Evolutionary conservation across 2,888 invertebrate species (phyloP).

Genomic region (Endotricha flammealis): DNA sequence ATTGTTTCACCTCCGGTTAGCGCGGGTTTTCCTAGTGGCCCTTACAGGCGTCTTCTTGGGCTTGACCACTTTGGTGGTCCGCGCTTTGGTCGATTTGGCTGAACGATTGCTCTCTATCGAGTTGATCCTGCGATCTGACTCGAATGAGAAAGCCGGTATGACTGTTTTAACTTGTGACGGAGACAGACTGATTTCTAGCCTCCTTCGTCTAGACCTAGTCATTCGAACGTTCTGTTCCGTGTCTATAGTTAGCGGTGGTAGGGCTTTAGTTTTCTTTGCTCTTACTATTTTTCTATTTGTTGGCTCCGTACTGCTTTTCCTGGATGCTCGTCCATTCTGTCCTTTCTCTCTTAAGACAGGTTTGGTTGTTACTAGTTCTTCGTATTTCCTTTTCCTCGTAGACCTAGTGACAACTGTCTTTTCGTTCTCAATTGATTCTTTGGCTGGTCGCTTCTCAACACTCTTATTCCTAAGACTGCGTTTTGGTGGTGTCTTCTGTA

Average conservation of each 20-base stretch:
- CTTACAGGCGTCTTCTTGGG: slow-evolving; percentile 45
- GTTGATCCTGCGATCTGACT: slow-evolving; percentile 49
- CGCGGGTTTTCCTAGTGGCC: slow-evolving; percentile 43
- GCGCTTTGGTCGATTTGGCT: slow-evolving; percentile 33
- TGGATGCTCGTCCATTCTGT: slow-evolving; percentile 50
- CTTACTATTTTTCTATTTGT: slow-evolving; percentile 43
- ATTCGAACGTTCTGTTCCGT: slow-evolving; percentile 43
- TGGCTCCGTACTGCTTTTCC: slow-evolving; percentile 31
- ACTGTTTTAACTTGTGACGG: slow-evolving; percentile 51
- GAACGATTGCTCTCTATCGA: slow-evolving; percentile 51
- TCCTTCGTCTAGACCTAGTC: slow-evolving; percentile 55
- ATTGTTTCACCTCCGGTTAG: slow-evolving; percentile 49
- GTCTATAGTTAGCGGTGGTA: slow-evolving; percentile 31
- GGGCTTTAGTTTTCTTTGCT: slow-evolving; percentile 38
- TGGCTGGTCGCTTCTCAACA: slow-evolving; percentile 39
- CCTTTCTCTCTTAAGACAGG: slow-evolving; percentile 66
- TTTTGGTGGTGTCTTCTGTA: slow-evolving; percentile 25
- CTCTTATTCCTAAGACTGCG: slow-evolving; percentile 30
- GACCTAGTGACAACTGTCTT: slow-evolving; percentile 40
- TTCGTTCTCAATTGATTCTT: slow-evolving; percentile 69
- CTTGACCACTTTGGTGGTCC: slow-evolving; percentile 32
- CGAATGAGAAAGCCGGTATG: slow-evolving; percentile 52
- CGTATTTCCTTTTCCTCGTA: slow-evolving; percentile 54
- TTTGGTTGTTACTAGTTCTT: slow-evolving; percentile 49
- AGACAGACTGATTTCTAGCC: slow-evolving; percentile 58